A percentile compares a stretch with the other conserved stretches of the same genome.
Evolutionary conservation across 2,797 vertebrate genomes (phyloP).

Genomic region (Danio aesculapii): DNA sequence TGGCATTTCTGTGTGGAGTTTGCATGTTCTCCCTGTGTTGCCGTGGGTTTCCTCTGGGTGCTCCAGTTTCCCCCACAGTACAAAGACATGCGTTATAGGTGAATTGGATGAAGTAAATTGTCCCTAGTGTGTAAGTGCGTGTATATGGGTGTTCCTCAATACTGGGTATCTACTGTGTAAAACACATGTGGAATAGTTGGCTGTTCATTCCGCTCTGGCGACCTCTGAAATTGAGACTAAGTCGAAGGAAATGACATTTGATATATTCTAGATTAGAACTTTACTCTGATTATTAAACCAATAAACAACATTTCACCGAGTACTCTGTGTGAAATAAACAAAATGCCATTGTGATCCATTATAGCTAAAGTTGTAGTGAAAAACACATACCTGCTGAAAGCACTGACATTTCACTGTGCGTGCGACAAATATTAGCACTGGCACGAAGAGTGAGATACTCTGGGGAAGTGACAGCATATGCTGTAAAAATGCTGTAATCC

Average conservation of each 20-base stretch:
- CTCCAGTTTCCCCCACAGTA: too few relatives aligned
- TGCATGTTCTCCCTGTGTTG: too few relatives aligned
- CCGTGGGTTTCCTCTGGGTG: too few relatives aligned
- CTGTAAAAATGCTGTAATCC: conserved; percentile 49
- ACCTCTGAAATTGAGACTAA: too few relatives aligned
- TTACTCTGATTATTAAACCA: background rate
- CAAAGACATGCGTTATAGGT: too few relatives aligned
- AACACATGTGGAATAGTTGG: too few relatives aligned
- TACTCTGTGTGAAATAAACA: background rate
- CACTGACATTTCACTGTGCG: conserved; percentile 34
- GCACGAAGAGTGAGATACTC: conserved; percentile 27
- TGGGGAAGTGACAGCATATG: conserved; percentile 48
- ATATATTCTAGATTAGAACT: background rate
- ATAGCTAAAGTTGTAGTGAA: background rate
- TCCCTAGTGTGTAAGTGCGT: too few relatives aligned
- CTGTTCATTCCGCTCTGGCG: too few relatives aligned
- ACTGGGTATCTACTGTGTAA: too few relatives aligned
- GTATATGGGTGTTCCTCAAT: too few relatives aligned
- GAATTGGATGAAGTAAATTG: too few relatives aligned
- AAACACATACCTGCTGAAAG: conserved; percentile 22
- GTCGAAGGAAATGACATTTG: background rate
- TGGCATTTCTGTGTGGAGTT: too few relatives aligned
- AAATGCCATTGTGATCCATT: background rate
- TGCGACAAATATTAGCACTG: conserved; percentile 58
- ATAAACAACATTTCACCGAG: background rate